Conservation (phyloP, 2,113 vertebrate genomes). For the Taurulus bubalis region DNA sequence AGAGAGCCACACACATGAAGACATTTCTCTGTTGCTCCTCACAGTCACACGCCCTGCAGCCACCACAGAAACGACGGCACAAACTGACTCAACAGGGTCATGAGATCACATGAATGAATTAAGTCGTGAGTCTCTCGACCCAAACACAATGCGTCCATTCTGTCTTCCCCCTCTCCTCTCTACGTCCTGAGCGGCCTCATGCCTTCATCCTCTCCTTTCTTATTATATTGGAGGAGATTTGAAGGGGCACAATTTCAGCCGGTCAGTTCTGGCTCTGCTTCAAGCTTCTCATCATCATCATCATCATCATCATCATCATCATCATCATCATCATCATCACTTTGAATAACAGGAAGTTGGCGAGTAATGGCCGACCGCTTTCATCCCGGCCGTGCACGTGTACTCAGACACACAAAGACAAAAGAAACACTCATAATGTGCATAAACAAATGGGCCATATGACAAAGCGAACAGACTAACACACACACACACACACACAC, state of each 20-base stretch:
- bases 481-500: neutral
- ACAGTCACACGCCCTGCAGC: neutral
- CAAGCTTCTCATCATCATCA: slow-evolving; percentile 15
- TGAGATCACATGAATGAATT: slow-evolving; percentile 23
- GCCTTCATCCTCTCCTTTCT: slow-evolving; percentile 5
- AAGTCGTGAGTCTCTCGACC: slow-evolving; percentile 43
- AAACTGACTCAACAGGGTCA: slow-evolving; percentile 47
- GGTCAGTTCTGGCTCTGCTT: slow-evolving; percentile 53
- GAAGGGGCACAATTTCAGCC: slow-evolving; percentile 44
- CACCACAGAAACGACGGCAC: slow-evolving; percentile 2
- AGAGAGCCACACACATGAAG: neutral
- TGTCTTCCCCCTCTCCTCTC: slow-evolving; percentile 15
- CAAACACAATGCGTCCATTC: slow-evolving; percentile 48
- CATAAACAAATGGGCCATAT: slow-evolving; percentile 10
- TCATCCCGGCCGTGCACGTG: neutral
- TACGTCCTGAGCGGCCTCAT: neutral
- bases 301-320: too few relatives aligned
- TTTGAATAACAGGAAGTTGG: slow-evolving; percentile 51
- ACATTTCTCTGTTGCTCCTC: slow-evolving; percentile 3
- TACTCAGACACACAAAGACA: slow-evolving; percentile 10
- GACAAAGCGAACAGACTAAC: neutral
- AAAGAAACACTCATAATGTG: neutral
- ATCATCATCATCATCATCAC: slow-evolving; percentile 34
- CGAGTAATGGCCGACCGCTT: slow-evolving; percentile 21
- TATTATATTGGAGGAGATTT: slow-evolving; percentile 47